Base-by-base conservation (phyloP, 2,888 invertebrate species). In the Drosophila colorata region DNA sequence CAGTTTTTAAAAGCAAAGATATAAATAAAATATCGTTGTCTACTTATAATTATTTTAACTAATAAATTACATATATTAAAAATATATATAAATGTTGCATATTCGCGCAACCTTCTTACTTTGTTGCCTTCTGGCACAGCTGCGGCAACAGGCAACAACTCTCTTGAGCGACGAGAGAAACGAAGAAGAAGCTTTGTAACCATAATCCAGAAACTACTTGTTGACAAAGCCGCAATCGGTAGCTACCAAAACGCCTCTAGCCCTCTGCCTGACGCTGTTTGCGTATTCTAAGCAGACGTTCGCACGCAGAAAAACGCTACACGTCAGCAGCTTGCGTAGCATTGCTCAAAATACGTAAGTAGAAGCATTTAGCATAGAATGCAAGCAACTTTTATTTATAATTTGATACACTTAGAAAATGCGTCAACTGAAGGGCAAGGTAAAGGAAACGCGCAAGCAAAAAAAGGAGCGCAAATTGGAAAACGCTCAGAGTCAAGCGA, bases 391-490 rank as follows among this genome's bases (percentile, higher is more conserved):
- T 28, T 28, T 28, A 28, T 28, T 28, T 28, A 46, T 43, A 11
- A 13, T 38, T 20, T n/a, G n/a, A 16, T 20, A 6, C 16, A 43
- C 11, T n/a, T 33, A 68, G 71, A 93, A 83, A 76, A 97, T 97
- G 97, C 94, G 96, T 77, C 96, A 96, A 90, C 92, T 96, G 40
- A 97, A 96, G 90, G 96, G 96, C 51, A 95, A 95, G 90, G 95
- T 95, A 46, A 97, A 97, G 93, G 97, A 97, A 93, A 96, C 95
- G 0, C 95, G 95, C 11, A 95, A 95, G 90, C 97, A 97, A 92
- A 96, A 96, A 90, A 95, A 95, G 85, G 96, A 97, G 88, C 94
- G 97, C 35, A 96, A 96, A 92, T 95, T 96, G 92, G 97, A 97
- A 77, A 97, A 97, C 87, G 93, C 95, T 8, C 95, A 95, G 91